These are phyloP conservation scores for Adelges cooleyi DNA, from an alignment of 1,140 invertebrate species.

Conservation along the genomic window DNA sequence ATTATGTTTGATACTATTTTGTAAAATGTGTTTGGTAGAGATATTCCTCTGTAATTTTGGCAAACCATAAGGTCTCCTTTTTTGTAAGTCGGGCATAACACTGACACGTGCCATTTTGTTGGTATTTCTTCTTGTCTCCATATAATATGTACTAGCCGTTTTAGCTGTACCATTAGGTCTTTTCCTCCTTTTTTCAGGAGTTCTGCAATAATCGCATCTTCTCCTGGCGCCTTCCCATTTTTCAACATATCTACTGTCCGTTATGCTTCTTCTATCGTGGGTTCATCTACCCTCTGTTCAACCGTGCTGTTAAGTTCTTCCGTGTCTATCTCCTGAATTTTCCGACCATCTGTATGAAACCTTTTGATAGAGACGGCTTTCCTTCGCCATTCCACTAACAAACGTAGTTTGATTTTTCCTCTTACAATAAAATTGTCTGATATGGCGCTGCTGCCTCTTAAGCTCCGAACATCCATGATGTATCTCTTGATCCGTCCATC, in stretches of 20 bases:
- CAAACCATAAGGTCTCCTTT: slow-evolving; percentile 30
- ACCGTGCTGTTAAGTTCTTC: background rate
- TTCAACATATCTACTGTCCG: background rate
- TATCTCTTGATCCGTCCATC: background rate
- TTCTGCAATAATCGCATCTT: slow-evolving; percentile 13
- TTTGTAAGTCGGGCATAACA: slow-evolving; percentile 28
- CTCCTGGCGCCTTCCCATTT: slow-evolving; percentile 2
- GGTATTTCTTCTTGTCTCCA: slow-evolving; percentile 30
- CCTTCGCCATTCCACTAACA: slow-evolving; percentile 12
- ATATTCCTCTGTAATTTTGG: slow-evolving; percentile 31
- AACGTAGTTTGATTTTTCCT: background rate
- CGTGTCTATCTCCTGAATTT: background rate
- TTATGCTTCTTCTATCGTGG: slow-evolving; percentile 10
- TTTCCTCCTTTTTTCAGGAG: slow-evolving; percentile 8
- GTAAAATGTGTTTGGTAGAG: slow-evolving; percentile 27
- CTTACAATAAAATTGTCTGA: background rate
- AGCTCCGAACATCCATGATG: background rate
- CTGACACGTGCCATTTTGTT: slow-evolving; percentile 9
- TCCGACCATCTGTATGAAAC: background rate
- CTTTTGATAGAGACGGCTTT: background rate
- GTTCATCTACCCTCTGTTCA: background rate
- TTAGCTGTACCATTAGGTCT: background rate
- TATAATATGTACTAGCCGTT: background rate
- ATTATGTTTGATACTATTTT: slow-evolving; percentile 22
- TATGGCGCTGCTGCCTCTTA: background rate